These are phyloP conservation scores for Allygus modestus DNA, from an alignment of 2,888 invertebrate genomes.

Conservation along the genomic window DNA sequence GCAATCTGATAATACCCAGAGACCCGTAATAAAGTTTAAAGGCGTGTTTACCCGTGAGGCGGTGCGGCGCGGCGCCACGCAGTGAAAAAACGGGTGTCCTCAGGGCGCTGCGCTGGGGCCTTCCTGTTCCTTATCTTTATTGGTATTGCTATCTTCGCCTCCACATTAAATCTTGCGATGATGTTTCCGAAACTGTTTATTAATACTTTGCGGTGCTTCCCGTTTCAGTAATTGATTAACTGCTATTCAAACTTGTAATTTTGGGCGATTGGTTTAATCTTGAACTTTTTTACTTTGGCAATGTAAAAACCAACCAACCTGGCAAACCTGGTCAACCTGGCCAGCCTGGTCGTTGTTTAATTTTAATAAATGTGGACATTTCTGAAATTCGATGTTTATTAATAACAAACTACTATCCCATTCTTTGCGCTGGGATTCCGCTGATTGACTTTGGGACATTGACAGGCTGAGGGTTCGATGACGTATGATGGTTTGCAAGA, in stretches of 20 bases:
- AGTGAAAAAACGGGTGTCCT: background rate
- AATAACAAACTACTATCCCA: too few relatives aligned
- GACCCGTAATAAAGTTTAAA: background rate
- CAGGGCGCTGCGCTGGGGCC: background rate
- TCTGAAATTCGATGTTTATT: too few relatives aligned
- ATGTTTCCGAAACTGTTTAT: background rate
- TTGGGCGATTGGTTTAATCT: background rate
- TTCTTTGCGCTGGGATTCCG: too few relatives aligned
- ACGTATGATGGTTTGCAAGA: too few relatives aligned
- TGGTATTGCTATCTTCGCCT: slow-evolving; percentile 20
- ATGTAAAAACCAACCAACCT: too few relatives aligned
- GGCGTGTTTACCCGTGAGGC: background rate
- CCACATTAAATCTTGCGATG: background rate
- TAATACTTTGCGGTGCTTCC: slow-evolving; percentile 5
- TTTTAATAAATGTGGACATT: too few relatives aligned
- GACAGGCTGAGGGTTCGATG: too few relatives aligned
- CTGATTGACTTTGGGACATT: too few relatives aligned
- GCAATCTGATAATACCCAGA: slow-evolving; percentile 3
- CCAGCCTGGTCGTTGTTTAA: too few relatives aligned
- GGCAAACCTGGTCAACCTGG: too few relatives aligned
- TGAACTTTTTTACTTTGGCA: background rate
- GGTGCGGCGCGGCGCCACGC: background rate
- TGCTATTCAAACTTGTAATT: background rate
- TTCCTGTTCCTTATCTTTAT: slow-evolving; percentile 21
- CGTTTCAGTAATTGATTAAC: slow-evolving; percentile 20